Percentiles rank a stretch among this genome's conserved stretches.
Evolutionary conservation across 2,113 vertebrate species (phyloP).

Genomic region (Dunckerocampus dactyliophorus): DNA sequence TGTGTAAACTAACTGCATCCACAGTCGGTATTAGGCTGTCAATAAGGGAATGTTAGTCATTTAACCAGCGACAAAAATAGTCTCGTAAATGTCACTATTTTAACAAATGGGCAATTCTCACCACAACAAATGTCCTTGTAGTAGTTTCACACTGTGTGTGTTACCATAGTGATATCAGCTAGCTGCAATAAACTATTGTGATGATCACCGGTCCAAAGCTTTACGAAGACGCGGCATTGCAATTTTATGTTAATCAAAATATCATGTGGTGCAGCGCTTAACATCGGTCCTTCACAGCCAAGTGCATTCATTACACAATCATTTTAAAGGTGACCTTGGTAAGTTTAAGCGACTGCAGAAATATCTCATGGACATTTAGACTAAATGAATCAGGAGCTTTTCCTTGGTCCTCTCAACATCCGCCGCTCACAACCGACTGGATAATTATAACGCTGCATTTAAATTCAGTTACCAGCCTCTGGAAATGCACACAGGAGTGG

Average conservation of each 20-base stretch:
- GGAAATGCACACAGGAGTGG: constrained; percentile 35
- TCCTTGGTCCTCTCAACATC: constrained; percentile 27
- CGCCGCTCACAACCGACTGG: constrained; percentile 48
- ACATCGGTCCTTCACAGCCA: constrained; percentile 55
- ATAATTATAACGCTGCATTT: constrained; percentile 55
- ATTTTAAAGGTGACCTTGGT: constrained; percentile 64
- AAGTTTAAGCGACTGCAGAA: constrained; percentile 40
- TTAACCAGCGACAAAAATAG: constrained; percentile 41
- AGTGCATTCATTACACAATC: constrained; percentile 44
- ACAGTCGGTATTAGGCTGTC: constrained; percentile 23
- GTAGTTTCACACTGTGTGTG: constrained; percentile 43
- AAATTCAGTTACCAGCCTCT: constrained; percentile 41
- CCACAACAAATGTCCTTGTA: constrained; percentile 51
- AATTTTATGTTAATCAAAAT: constrained; percentile 70
- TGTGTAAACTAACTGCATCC: constrained; percentile 36
- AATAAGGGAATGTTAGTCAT: constrained; percentile 35
- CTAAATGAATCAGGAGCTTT: constrained; percentile 20
- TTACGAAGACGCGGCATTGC: constrained; percentile 53
- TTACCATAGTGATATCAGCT: constrained; percentile 56
- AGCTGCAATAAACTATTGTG: constrained; percentile 56
- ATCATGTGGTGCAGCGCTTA: constrained; percentile 43
- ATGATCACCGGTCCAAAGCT: constrained; percentile 53
- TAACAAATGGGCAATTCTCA: constrained; percentile 46
- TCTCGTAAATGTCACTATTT: constrained; percentile 51
- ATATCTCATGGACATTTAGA: constrained; percentile 32